A percentile compares a stretch with the other conserved stretches of the same genome.
Conservation (phyloP, 2,797 vertebrate species). For the Hafferia zeledoni region DNA sequence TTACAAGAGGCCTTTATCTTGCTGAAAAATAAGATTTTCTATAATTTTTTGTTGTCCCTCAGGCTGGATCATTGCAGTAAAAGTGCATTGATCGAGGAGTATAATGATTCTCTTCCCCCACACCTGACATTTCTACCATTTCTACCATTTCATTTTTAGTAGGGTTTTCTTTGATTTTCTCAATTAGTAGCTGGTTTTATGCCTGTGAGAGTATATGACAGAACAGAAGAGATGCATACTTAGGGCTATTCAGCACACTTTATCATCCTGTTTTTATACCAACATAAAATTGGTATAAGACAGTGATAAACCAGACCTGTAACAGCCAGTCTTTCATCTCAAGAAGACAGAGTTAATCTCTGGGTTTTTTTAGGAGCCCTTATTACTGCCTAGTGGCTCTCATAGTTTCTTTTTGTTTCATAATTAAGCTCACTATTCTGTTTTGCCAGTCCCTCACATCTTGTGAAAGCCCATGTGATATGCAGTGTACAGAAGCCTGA, state of each 20-base stretch:
- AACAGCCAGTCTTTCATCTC: neutral
- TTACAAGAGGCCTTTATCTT: neutral
- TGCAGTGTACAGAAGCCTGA: neutral
- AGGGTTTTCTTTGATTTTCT: constrained; percentile 13
- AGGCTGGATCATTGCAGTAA: neutral
- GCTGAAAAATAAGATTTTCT: neutral
- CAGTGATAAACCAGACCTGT: neutral
- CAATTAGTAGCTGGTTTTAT: neutral
- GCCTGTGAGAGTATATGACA: neutral
- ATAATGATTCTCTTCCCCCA: neutral
- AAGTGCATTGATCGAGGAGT: neutral
- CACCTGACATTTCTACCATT: neutral
- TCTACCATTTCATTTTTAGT: constrained; percentile 31
- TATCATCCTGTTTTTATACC: neutral
- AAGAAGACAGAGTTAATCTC: neutral
- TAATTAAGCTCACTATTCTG: neutral
- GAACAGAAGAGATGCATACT: neutral
- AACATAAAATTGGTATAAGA: neutral
- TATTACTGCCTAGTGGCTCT: neutral
- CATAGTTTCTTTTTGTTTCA: neutral
- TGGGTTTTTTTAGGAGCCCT: neutral
- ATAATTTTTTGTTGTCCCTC: neutral
- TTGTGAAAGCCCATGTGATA: neutral
- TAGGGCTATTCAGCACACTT: neutral
- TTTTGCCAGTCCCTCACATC: neutral